Percentiles rank a stretch among this genome's conserved stretches.
These are phyloP conservation scores for Hydriomena furcata DNA, from an alignment of 2,888 invertebrate species.

Conservation along the genomic window DNA sequence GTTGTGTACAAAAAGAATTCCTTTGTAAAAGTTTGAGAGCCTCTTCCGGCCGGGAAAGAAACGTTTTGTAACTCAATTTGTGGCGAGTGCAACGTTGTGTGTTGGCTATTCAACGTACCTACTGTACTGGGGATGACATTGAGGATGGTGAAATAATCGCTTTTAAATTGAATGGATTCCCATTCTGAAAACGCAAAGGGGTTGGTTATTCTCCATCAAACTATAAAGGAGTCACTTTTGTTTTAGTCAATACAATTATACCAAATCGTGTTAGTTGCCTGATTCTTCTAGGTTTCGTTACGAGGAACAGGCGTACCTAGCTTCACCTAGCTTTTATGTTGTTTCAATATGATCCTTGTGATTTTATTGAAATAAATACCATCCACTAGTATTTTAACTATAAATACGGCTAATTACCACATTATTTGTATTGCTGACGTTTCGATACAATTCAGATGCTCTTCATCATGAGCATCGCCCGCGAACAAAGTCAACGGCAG, in stretches of 20 bases:
- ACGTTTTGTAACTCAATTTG: slow-evolving; percentile 80
- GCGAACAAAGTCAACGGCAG: too few species aligned
- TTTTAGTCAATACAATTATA: background rate
- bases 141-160: slow-evolving; percentile 18
- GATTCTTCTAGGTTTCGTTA: too few species aligned
- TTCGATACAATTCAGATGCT: too few species aligned
- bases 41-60: slow-evolving; percentile 63
- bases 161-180: slow-evolving; percentile 15
- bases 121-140: slow-evolving; percentile 7
- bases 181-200: background rate
- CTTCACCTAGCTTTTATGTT: too few species aligned
- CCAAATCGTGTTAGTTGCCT: too few species aligned
- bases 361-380: too few species aligned
- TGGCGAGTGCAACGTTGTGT: slow-evolving; percentile 56
- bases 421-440: too few species aligned
- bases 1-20: slow-evolving; percentile 45
- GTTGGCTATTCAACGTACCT: slow-evolving; percentile 11
- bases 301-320: too few species aligned
- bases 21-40: slow-evolving; percentile 69
- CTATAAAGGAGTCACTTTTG: background rate
- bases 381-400: too few species aligned
- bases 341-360: too few species aligned
- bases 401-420: too few species aligned
- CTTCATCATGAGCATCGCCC: too few species aligned
- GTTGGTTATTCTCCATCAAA: background rate